Evolutionary conservation across 2,888 invertebrate genomes (phyloP), one percentile per base, ranked within the genome.

Genomic region (Sphaerophoria taeniata): DNA sequence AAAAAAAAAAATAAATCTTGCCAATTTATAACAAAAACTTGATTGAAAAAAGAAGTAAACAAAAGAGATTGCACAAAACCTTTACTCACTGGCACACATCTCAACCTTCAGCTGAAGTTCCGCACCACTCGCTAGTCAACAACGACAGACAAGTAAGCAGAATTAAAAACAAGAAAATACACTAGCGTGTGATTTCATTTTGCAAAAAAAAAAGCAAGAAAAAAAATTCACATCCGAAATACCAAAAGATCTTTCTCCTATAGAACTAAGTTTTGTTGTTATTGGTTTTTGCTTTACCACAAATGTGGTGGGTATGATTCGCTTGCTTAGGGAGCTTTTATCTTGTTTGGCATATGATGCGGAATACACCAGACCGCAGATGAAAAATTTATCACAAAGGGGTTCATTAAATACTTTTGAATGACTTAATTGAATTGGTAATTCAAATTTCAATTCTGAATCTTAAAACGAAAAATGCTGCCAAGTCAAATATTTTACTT

Each of bases 71-170:
- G 45, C 47, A 63, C 73, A 63, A 39, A 36, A 58, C 36, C 16
- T 3, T 65, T 33, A 4, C 39, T 43, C 39, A 43, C 39, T 43
- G 55, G 33, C 36, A 58, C 45, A 79, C 79, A 79, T 75, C 34
- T 74, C 67, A 84, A 79, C 79, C 67, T 72, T 67, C 72, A 79
- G 71, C 70, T 84, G 65, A 69, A 84, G 79, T 69, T 84, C 75
- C 79, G 69, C 79, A 60, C 61, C 79, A 60, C 51, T 36, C 24
- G n/a, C n/a, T n/a, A n/a, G n/a, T n/a, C 45, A 61, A 45, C 24
- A 24, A 61, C 11, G 67, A 67, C 36, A 36, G 12, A 43, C 39
- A 60, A 6, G 12, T 12, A 39, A 24, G 39, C 39, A 60, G 39
- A 60, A 60, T 39, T 12, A 14, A 14, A 49, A 12, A 56, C 9